Base-by-base conservation (phyloP, 35 echinoderm and acorn worm species). In the Stichopus chloronotus region DNA sequence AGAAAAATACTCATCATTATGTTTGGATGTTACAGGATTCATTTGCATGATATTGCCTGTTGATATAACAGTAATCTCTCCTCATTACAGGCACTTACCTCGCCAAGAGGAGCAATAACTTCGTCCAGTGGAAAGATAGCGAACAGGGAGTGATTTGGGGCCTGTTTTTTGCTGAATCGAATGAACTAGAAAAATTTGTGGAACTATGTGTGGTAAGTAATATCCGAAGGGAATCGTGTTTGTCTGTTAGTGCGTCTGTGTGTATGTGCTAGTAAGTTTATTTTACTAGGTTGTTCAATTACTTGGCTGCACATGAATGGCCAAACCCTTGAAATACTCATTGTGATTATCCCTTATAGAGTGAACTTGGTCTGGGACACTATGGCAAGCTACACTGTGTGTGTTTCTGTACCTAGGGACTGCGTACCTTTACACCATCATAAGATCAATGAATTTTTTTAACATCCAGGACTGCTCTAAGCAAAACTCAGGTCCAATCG, bases 81-180 rank as follows among this genome's bases (percentile, higher is more conserved):
- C 30, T 23, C 88, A 14, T 54, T 22, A 11, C 93, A 96, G 95
- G 93, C 59, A 94, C 95, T 17, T 91, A 94, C 52, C 55, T 96
- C 57, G 85, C 87, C 3, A 88, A 94, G 22, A 85, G 95, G 63
- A 94, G 90, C 55, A 78, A 82, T 53, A 94, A 84, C 6, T 97
- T 97, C 76, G 71, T 97, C 25, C 96, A 97, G 93, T 97, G 96
- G 96, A 97, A 94, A 81, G 96, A 97, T 54, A 74, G 91, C 21
- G 96, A 97, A 53, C 93, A 95, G 87, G 96, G 96, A 30, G 93
- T 94, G 7, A 92, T 94, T 14, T 97, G 96, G 96, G 96, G 96
- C 21, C 96, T 97, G 57, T 91, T 93, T 88, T 97, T 97, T 71
- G 61, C 92, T 81, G 60, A 59, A 58, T 68, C 91, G 11, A 92